Base-by-base conservation (phyloP, 1,140 invertebrate species). In the Solenopsis fugax region DNA sequence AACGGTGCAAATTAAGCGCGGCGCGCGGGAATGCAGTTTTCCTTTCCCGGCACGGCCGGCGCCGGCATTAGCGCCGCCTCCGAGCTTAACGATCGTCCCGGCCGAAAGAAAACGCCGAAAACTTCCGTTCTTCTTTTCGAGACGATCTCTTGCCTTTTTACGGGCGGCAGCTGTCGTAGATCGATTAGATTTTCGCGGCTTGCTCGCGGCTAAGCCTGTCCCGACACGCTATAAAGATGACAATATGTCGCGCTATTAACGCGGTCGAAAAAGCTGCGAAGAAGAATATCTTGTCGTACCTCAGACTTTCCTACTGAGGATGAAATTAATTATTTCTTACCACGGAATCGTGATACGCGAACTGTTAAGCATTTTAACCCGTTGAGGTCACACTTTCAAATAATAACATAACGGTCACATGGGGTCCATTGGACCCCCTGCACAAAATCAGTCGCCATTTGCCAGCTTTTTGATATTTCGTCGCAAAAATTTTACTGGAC, bases 1-100 rank as follows among this genome's bases (percentile, higher is more conserved):
- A 84, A 84, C 80, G 80, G 80, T 73, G 80, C 80, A 73, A 84
- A 84, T 84, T 84, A 84, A 84, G 80, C 69, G 69, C 67, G 37
- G 80, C 41, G 67, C 67, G 41, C 67, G 80, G 69, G 69, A 84
- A 84, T 84, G 80, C 80, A 84, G 80, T 84, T 84, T 84, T 84
- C 80, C 80, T 84, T 84, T 73, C 80, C 80, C 60, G 12, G 52
- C 80, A 64, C 73, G 73, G 21, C 65, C 64, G 64, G 37, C 80
- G 52, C 21, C 37, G 54, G 69, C 80, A 84, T 84, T 84, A 84
- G 56, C 67, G 69, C 80, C 69, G 80, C 80, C 62, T 80, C 34
- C 29, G 45, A 60, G 80, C 69, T 84, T 84, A 84, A 84, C 80
- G 80, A 84, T 84, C 80, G 80, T 13, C 24, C 54, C 41, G 80